phyloP scores from a whole-genome alignment of 1,140 invertebrate species.

The Cotesia vestalis region DNA sequence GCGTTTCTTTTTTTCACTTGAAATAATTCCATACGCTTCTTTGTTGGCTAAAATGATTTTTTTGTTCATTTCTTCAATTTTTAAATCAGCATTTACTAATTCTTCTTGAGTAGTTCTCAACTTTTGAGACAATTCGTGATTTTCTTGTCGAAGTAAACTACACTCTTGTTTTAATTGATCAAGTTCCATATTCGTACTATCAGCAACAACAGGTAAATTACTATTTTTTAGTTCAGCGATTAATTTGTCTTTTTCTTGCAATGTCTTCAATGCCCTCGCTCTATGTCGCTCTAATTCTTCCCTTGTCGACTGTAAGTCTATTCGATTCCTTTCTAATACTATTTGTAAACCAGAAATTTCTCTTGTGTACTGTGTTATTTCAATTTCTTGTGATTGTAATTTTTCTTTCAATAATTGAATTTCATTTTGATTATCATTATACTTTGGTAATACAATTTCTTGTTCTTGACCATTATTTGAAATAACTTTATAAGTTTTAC shows the following conservation, averaged over 20 bases:
- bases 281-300: slow-evolving; percentile 77
- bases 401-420: slow-evolving; percentile 55
- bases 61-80: slow-evolving; percentile 60
- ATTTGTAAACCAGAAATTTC: slow-evolving; percentile 62
- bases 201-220: slow-evolving; percentile 52
- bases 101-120: slow-evolving; percentile 68
- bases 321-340: slow-evolving; percentile 68
- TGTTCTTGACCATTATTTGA: slow-evolving; percentile 49
- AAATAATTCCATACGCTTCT: slow-evolving; percentile 68
- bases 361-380: slow-evolving; percentile 50
- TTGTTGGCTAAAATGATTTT: slow-evolving; percentile 54
- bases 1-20: slow-evolving; percentile 67
- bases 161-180: slow-evolving; percentile 70
- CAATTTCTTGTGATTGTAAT: slow-evolving; percentile 53
- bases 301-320: slow-evolving; percentile 68
- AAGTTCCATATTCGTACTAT: slow-evolving; percentile 61
- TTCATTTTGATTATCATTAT: slow-evolving; percentile 57
- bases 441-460: slow-evolving; percentile 50
- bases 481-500: slow-evolving; percentile 38
- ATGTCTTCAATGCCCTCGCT: slow-evolving; percentile 75
- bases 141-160: slow-evolving; percentile 71
- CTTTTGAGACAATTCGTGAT: slow-evolving; percentile 67
- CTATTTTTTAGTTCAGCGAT: slow-evolving; percentile 72
- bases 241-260: slow-evolving; percentile 81
- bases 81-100: slow-evolving; percentile 63